Evolutionary conservation across 2,113 vertebrate species (phyloP), one percentile per base, ranked within the genome.

Genomic region (Nicator chloris): DNA sequence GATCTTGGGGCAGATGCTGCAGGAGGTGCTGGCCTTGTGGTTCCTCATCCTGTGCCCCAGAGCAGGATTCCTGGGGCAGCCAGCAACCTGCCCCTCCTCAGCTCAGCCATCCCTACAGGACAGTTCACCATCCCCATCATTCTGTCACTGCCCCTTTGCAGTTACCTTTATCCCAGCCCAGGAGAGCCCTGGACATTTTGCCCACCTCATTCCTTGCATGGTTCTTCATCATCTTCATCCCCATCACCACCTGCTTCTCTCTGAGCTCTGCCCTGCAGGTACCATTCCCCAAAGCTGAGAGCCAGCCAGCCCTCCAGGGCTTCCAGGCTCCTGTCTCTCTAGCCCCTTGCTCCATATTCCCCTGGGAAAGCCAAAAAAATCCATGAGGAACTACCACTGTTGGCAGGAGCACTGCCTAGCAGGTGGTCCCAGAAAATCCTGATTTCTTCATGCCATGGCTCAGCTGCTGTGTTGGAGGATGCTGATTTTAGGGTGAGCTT

Each of bases 351-450:
- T 84, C 72, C 47, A 4, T 22, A 45, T 50, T 51, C 35, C 56
- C 16, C 7, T 26, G 30, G 35, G 20, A 86, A 44, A 26, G 26
- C 42, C 9, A 30, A 33, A 60, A 42, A 24, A 14, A 22, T 11
- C 49, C 44, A 5, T 0, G 0, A 13, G 1, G 13, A 81, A 5
- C 47, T 61, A 7, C 54, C 39, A 7, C 28, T 60, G 4, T 5
- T 17, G 18, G 42, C 51, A 56, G 76, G 30, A 88, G 45, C 42
- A 2, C 35, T 69, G 26, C 71, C 66, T 42, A 33, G 30, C 31
- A 51, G 54, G 49, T 3, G 1, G 42, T 30, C n/a, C 30, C 64
- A 35, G 66, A 44, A 54, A 75, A 39, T 18, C 64, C 60, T 54
- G 6, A 6, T 37, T 83, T 50, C 45, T 77, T 64, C 9, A 6